Evolutionary conservation across 2,888 invertebrate genomes (phyloP), one percentile per base, ranked within the genome.

Genomic region (Cactoblastis cactorum): DNA sequence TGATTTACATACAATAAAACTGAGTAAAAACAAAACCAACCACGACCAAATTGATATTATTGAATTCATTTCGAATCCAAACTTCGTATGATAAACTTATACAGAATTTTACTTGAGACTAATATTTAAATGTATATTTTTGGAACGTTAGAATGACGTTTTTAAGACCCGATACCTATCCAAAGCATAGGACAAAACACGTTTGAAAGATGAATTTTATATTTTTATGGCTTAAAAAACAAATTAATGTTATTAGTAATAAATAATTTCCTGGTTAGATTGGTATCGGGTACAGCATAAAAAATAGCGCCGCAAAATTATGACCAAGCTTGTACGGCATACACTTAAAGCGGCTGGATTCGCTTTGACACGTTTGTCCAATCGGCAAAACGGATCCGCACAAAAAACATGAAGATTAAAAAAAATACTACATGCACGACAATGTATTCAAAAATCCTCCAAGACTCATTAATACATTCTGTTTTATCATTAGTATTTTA

Each of bases 341-440:
- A 88, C 86, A 86, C 67, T 82, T 74, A 84, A 87, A 88, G 88
- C 87, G 65, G 62, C 63, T 56, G 70, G 80, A 80, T 72, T 69
- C 64, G 71, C 62, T 71, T 68, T 69, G 72, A 75, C 69, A 63
- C 57, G 45, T 49, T 53, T 41, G 49, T 50, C 19, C 46, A 45
- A 55, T 60, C 62, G 60, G 72, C 72, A 72, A 77, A 75, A 72
- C 67, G 68, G 75, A 73, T 77, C 75, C 77, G 64, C 59, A 53
- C 67, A 71, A 72, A 78, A 74, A 77, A 87, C 81, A 82, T 60
- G 70, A 75, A 82, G 67, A 77, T 70, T 65, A 68, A 74, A 70
- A 77, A 77, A 69, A 73, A 70, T 79, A 83, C 78, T 76, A 83
- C 88, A 88, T 88, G 88, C 88, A 88, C 77, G 79, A 80, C 75